Evolutionary conservation across 2,888 invertebrate genomes (phyloP).

Genomic region (Phragmatobia fuliginosa): DNA sequence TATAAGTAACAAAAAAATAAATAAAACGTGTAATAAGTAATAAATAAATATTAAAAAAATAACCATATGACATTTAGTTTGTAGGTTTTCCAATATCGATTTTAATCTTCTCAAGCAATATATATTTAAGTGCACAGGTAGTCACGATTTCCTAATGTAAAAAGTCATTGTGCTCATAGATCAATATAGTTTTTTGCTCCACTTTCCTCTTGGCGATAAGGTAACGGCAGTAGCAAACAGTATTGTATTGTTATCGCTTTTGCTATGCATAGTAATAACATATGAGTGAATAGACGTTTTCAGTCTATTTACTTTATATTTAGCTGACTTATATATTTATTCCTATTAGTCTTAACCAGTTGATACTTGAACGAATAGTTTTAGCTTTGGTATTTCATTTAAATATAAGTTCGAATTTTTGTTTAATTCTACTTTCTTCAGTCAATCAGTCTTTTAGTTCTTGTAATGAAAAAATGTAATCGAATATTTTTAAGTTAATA

Average conservation of each 20-base stretch:
- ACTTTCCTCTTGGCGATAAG: conserved; percentile 22
- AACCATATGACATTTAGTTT: background rate
- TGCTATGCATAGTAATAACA: conserved; percentile 14
- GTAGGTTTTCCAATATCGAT: background rate
- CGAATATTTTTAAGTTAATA: no score
- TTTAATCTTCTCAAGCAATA: background rate
- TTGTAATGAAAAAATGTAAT: background rate
- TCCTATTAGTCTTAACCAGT: background rate
- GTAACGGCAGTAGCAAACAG: conserved; percentile 16
- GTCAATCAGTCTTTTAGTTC: background rate
- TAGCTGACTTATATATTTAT: background rate
- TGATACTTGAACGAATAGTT: background rate
- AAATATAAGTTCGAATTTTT: background rate
- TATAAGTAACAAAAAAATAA: background rate
- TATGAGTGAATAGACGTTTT: conserved; percentile 8
- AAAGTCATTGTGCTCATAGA: conserved; percentile 24
- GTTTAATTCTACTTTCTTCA: no score
- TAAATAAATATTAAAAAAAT: background rate
- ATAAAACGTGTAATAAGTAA: background rate
- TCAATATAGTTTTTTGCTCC: conserved; percentile 24
- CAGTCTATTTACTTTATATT: background rate
- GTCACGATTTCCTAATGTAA: conserved; percentile 18
- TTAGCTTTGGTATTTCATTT: background rate
- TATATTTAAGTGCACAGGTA: conserved; percentile 1
- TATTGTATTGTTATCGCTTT: conserved; percentile 24